Evolutionary conservation across 2,113 vertebrate species (phyloP).

Genomic region (Micromys minutus): DNA sequence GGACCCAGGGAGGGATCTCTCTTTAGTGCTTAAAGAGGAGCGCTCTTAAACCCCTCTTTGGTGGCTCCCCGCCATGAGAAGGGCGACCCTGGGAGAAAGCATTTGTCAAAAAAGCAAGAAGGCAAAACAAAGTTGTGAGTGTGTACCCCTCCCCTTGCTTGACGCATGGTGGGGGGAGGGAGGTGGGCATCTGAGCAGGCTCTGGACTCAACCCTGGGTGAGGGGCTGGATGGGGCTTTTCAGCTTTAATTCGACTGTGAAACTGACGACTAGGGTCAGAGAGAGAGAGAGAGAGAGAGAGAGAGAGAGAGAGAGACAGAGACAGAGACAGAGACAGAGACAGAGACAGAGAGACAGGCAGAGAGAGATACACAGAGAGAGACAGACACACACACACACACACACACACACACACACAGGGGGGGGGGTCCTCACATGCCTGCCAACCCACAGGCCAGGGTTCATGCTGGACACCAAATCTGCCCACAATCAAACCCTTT

Average conservation of each 20-base stretch:
- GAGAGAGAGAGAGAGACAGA: no score
- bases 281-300: not conserved
- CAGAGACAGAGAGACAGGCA: no score
- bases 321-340: no score
- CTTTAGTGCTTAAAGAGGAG: constrained; percentile 89
- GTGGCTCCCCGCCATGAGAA: constrained; percentile 84
- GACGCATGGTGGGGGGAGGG: not conserved
- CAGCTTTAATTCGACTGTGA: not conserved
- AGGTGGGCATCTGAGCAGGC: not conserved
- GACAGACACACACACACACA: no score
- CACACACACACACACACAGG: no score
- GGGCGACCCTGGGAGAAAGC: constrained; percentile 81
- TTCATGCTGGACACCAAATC: not conserved
- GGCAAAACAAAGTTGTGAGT: constrained; percentile 74
- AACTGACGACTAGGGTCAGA: not conserved
- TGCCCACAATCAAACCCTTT: not conserved
- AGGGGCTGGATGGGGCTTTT: not conserved
- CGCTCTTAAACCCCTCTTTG: constrained; percentile 87
- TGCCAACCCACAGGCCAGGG: not conserved
- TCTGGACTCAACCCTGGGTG: fast-evolving
- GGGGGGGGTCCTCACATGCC: no score
- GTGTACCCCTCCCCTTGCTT: not conserved
- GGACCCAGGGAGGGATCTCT: constrained; percentile 89
- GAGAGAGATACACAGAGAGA: no score
- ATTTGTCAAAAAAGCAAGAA: constrained; percentile 75